A percentile compares a stretch with the other conserved stretches of the same genome.
phyloP scores from a whole-genome alignment of 2,888 invertebrate species.

The Hydraecia micacea region DNA sequence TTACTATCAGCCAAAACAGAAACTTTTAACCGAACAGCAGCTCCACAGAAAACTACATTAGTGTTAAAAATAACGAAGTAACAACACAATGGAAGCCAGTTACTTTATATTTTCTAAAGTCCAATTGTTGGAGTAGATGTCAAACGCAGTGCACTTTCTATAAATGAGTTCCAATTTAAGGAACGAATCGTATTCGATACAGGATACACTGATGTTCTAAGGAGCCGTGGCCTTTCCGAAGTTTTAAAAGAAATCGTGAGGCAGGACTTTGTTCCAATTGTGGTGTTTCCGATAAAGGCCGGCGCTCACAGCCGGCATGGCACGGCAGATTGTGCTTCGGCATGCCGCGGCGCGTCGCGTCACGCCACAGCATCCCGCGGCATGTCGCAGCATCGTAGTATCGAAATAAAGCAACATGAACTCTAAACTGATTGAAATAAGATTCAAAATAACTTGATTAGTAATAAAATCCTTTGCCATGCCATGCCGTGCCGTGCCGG shows the following conservation, averaged over 20 bases:
- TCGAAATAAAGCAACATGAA: no score
- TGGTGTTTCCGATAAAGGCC: not conserved
- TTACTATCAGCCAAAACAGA: no score
- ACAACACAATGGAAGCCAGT: slow-evolving; percentile 17
- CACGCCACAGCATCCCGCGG: no score
- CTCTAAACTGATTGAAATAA: no score
- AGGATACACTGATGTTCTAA: slow-evolving; percentile 19
- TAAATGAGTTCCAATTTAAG: slow-evolving; percentile 62
- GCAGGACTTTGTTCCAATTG: no score
- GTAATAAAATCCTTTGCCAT: no score
- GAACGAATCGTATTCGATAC: slow-evolving; percentile 18
- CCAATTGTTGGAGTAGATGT: slow-evolving; percentile 45
- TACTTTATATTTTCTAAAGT: slow-evolving; percentile 26
- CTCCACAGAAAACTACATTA: slow-evolving; percentile 15
- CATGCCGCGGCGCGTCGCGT: no score
- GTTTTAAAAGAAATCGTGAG: not conserved
- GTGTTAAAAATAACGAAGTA: slow-evolving; percentile 20
- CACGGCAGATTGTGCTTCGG: no score
- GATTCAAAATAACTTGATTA: no score
- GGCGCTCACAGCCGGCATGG: no score
- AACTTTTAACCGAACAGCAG: not conserved
- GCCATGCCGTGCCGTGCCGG: no score
- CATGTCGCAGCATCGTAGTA: no score
- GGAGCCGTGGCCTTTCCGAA: not conserved
- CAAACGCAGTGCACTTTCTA: slow-evolving; percentile 57